Base-by-base conservation (phyloP, 1,140 invertebrate genomes). In the Ladona fulva region DNA sequence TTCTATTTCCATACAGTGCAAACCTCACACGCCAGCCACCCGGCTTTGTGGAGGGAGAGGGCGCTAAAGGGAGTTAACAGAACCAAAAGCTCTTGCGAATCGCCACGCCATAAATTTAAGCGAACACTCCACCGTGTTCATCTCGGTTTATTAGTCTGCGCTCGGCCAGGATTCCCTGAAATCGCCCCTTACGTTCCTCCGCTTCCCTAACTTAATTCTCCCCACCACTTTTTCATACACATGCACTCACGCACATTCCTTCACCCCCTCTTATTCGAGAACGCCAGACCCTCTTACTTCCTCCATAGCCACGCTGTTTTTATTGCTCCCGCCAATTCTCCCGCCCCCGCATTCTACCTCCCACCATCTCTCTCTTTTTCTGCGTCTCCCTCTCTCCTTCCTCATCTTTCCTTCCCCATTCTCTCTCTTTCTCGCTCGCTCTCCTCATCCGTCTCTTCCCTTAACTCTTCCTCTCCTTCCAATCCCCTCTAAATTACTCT, bases 61-160 rank as follows among this genome's bases (percentile, higher is more conserved):
- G 44, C 10, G 44, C 44, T 10, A 11, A 19, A 52, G 44, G 44
- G 44, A 52, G 44, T 11, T 52, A 52, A 19, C 44, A 52, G 3
- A 22, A 16, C 52, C 52, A 12, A 66, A 66, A 66, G 52, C 52
- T 22, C 52, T 66, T 66, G 12, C 52, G 52, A 66, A 66, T 66
- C 52, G 52, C 52, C 52, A 66, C 52, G 52, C 52, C 52, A 22
- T 66, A 66, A 66, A 66, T 66, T 66, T 66, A 22, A 66, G n/a
- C 52, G 52, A 66, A 66, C 52, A 66, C 52, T 66, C 52, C 52
- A 22, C 52, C 52, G 52, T 66, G 52, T 66, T 66, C 52, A 66
- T 66, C 52, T 66, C 52, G 52, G 52, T 66, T 66, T 66, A 66
- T 66, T 66, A 66, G 52, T 66, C 52, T 66, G 52, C 52, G 52